Evolutionary conservation across 30 jellyfish, hydroid and myxozoan genomes (phyloP), one percentile per base, ranked within the genome.

Genomic region (Turritopsis rubra): DNA sequence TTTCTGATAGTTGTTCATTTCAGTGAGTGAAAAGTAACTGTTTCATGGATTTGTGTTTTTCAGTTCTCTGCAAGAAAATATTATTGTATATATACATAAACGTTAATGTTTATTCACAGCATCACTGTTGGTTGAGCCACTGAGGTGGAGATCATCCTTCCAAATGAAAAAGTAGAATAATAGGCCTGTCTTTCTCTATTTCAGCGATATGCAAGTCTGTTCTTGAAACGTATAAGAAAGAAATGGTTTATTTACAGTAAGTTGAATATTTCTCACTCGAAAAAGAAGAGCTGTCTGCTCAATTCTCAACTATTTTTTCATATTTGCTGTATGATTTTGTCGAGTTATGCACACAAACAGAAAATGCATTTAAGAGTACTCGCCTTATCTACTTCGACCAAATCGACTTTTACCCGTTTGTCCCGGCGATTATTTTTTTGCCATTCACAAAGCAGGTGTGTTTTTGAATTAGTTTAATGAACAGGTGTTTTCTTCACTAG

Each of bases 161-260:
- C n/a, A n/a, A n/a, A n/a, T n/a, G n/a, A n/a, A n/a, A n/a, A n/a
- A n/a, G n/a, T n/a, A n/a, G n/a, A n/a, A n/a, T n/a, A n/a, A n/a
- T n/a, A n/a, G n/a, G n/a, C n/a, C n/a, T 29, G 0, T 21, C 26
- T 54, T 79, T 78, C 19, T 53, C 17, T 3, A 76, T 79, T 84
- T 41, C 75, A 93, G 98, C 84, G 72, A 77, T 93, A 9, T 68
- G 90, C 29, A 86, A 85, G 66, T 90, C 98, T 1, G 93, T 93
- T 8, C 89, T 93, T 65, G 94, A 85, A 24, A 86, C 90, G 7
- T 93, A 93, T 82, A 71, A 79, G 66, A 89, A 86, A 54, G 96
- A 93, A 73, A 93, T 93, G 77, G 78, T 65, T 30, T 80, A 80
- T 30, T 22, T 92, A 29, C 85, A 90, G 98, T 92, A 41, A 26